Evolutionary conservation across 2,888 invertebrate species (phyloP).

Genomic region (Drosophila demipolita): DNA sequence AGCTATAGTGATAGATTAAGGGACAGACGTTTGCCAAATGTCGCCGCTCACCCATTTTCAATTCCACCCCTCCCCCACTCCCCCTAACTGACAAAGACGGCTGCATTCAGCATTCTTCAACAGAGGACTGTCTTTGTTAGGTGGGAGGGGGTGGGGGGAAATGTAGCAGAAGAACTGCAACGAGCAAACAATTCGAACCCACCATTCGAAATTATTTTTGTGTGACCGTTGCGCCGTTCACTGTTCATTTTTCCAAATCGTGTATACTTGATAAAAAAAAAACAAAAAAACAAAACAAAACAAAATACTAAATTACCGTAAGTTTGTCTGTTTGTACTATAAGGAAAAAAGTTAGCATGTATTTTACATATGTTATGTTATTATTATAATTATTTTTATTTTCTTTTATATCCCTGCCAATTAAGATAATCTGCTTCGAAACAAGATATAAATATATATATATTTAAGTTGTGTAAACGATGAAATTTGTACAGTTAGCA

Average conservation of each 20-base stretch:
- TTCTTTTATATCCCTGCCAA: slow-evolving; percentile 9
- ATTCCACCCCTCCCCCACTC: slow-evolving; percentile 1
- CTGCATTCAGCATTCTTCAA: slow-evolving; percentile 9
- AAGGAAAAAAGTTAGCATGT: slow-evolving; percentile 20
- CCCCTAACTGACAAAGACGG: slow-evolving; percentile 21
- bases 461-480: slow-evolving; percentile 25
- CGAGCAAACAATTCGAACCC: slow-evolving; percentile 25
- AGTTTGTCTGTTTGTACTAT: slow-evolving; percentile 3
- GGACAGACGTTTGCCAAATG: slow-evolving; percentile 52
- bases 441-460: neutral
- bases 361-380: slow-evolving; percentile 20
- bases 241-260: slow-evolving; percentile 24
- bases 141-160: too few species aligned
- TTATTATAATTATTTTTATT: slow-evolving; percentile 13
- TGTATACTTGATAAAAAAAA: slow-evolving; percentile 24
- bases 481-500: slow-evolving; percentile 48
- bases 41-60: slow-evolving; percentile 39
- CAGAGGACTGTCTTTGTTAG: slow-evolving; percentile 9
- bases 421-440: slow-evolving; percentile 15
- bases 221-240: slow-evolving; percentile 23
- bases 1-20: slow-evolving; percentile 9
- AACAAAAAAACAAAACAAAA: neutral
- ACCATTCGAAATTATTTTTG: slow-evolving; percentile 43
- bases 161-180: neutral
- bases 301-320: neutral